A percentile compares a stretch with the other conserved stretches of the same genome.
Conservation (phyloP, 2,113 vertebrate genomes). For the Aldabrachelys gigantea region DNA sequence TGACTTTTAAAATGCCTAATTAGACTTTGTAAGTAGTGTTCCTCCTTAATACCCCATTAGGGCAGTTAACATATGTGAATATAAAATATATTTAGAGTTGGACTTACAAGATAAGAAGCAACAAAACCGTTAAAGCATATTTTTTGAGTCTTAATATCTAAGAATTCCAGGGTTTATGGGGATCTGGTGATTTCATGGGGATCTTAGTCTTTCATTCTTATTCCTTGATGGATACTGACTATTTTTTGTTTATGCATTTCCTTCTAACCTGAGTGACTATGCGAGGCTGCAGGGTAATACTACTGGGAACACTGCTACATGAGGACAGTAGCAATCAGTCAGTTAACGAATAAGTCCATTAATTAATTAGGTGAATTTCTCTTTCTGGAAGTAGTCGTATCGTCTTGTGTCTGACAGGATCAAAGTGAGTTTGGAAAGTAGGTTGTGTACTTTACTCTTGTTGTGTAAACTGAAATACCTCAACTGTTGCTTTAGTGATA, state of each 20-base stretch:
- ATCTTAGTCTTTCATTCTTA: constrained; percentile 9
- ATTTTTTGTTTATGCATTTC: background rate
- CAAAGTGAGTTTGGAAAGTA: constrained; percentile 40
- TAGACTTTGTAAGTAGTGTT: constrained; percentile 60
- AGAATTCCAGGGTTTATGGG: background rate
- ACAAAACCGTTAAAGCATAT: background rate
- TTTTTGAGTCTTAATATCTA: background rate
- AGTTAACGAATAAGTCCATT: constrained; percentile 48
- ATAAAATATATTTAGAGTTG: constrained; percentile 32
- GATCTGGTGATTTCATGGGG: background rate
- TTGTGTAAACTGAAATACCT: constrained; percentile 14
- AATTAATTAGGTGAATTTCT: constrained; percentile 45
- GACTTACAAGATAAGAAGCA: constrained; percentile 6
- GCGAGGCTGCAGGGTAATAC: background rate
- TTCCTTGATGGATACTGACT: constrained; percentile 14
- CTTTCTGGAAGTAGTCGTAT: constrained; percentile 14
- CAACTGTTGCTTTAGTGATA: constrained; percentile 15
- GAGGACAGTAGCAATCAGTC: background rate
- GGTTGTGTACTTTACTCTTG: constrained; percentile 10
- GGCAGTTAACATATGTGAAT: constrained; percentile 47
- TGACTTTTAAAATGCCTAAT: constrained; percentile 74
- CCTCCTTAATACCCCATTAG: constrained; percentile 41
- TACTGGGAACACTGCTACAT: background rate
- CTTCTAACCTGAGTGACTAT: constrained; percentile 25
- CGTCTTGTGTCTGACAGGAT: background rate